Base-by-base conservation (phyloP, 2,113 vertebrate genomes). In the Suricata suricatta region DNA sequence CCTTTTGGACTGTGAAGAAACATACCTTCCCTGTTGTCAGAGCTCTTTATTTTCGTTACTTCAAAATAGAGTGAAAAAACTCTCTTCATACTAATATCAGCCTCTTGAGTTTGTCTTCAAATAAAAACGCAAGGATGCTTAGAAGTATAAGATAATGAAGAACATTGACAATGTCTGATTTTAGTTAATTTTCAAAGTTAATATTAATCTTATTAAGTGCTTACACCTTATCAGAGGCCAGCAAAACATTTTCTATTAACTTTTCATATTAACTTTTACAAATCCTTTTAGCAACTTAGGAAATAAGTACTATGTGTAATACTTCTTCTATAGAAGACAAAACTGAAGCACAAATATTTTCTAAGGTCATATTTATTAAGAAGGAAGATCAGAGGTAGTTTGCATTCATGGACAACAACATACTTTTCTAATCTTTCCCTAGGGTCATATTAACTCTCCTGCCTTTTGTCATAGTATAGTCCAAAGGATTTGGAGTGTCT, bases 311-410 rank as follows among this genome's bases (percentile, higher is more conserved):
- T 76, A 38, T 19, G n/a, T 81, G 66, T 81, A 90, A 60, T 74
- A 57, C 44, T 77, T 93, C 47, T 69, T 82, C 85, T 88, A 80
- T 44, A 41, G 71, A 66, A 96, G 74, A 94, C 8, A 89, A 69
- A 35, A n/a, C n/a, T 80, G 63, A 89, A 87, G 35, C 31, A 82
- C 4, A 29, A 52, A 31, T 50, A 9, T 81, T 93, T 23, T 72
- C 21, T 17, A 68, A 52, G 54, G 52, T 88, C 38, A 15, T 92
- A 29, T 3, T 74, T 74, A 41, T 25, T 44, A 66, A 72, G 57
- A 91, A 76, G 50, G 27, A 64, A 41, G 57, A 69, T 69, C 19
- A 63, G 64, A 63, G n/a, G 13, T 4, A 9, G 10, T 54, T 71
- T 92, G 54, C 27, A 38, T 38, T 77, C 4, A 44, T 10, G 4